These are phyloP conservation scores for Nansenia antarctica DNA, from an alignment of 2,113 vertebrate genomes.

Conservation along the genomic window DNA sequence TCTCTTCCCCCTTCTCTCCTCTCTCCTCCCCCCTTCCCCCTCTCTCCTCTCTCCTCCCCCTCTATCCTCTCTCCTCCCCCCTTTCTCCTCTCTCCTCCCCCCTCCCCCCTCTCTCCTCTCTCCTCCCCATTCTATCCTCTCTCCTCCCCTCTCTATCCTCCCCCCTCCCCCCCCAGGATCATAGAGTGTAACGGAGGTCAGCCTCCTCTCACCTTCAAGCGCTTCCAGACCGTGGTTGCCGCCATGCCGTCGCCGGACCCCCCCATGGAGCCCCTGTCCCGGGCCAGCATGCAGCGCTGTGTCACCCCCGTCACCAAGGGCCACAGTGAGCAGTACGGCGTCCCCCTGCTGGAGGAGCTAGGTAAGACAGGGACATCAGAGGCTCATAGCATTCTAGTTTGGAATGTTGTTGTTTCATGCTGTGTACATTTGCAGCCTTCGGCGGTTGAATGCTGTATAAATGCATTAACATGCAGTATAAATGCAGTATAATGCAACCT, in stretches of 20 bases:
- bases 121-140: neutral
- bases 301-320: conserved; percentile 40
- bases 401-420: neutral
- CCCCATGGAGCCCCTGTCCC: conserved; percentile 36
- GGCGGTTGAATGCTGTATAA: too few relatives aligned
- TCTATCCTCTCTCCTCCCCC: neutral
- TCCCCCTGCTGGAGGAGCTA: conserved; percentile 57
- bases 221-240: conserved; percentile 56
- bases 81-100: neutral
- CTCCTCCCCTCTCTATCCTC: neutral
- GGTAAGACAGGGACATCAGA: conserved; percentile 26
- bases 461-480: too few relatives aligned
- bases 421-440: neutral
- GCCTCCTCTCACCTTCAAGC: conserved; percentile 59
- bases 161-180: conserved; percentile 28
- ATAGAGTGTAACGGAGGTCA: conserved; percentile 54
- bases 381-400: neutral
- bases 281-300: conserved; percentile 39
- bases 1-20: neutral
- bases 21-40: conserved; percentile 23
- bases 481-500: too few relatives aligned
- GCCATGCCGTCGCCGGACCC: conserved; percentile 47
- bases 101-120: conserved; percentile 49
- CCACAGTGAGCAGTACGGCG: conserved; percentile 49
- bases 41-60: conserved; percentile 29